Base-by-base conservation (phyloP, 2,888 invertebrate genomes). In the Cyclophora albipunctata region DNA sequence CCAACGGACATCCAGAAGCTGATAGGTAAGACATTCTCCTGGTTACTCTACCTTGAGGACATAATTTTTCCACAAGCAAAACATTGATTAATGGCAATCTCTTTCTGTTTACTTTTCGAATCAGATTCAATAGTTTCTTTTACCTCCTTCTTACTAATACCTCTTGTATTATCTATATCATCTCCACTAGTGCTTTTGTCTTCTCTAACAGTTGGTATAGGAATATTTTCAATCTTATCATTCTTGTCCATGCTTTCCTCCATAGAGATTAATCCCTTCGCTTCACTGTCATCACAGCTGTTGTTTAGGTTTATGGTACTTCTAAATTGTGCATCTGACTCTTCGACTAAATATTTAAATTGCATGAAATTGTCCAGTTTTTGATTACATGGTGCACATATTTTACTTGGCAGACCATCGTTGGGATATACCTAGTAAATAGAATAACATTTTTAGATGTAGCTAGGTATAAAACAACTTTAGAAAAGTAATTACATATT, bases 11-110 rank as follows among this genome's bases (percentile, higher is more conserved):
- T 20, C 20, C 20, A 20, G 20, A 20, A 20, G 20, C 2, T 20
- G 20, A 2, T 20, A 20, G 20, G 20, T 20, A 20, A 20, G 20
- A 20, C 20, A 20, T 20, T 20, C 20, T 20, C 20, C 20, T 20
- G 20, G 20, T 20, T 43, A 58, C 59, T 59, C 20, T 69, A 86
- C 89, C 81, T 80, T 7, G 89, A 88, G 34, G 88, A 87, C 81
- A 89, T 82, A 34, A 89, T 77, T 77, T 87, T 89, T n/a, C 89
- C 89, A 73, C 90, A 90, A 40, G 78, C 84, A 57, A 75, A 82
- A 59, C 89, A 90, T 67, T 89, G 89, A 78, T 79, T 34, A 54
- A 65, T 34, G 62, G 63, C 20, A 20, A 20, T 20, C 20, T 20
- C 20, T 50, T 67, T 67, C 50, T 62, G 68, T 43, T 53, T 55